A percentile compares a stretch with the other conserved stretches of the same genome.
Evolutionary conservation across 2,113 vertebrate genomes (phyloP).

Genomic region (Tragelaphus buxtoni): DNA sequence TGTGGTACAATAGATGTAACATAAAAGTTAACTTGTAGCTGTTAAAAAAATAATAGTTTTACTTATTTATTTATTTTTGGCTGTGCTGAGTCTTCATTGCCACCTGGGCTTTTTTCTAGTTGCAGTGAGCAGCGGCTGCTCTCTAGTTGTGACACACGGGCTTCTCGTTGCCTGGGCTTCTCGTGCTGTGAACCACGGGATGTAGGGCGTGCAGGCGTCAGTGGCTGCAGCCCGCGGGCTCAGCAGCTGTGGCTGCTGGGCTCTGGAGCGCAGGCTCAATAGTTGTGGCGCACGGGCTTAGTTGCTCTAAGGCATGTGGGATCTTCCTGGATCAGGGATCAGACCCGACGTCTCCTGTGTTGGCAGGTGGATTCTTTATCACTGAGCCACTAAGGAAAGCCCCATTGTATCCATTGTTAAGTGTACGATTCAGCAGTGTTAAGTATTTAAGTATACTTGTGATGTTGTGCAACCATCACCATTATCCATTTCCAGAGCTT

Average conservation of each 20-base stretch:
- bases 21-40: no score
- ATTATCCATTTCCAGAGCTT: neutral
- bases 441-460: neutral
- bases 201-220: neutral
- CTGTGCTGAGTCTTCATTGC: neutral
- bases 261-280: neutral
- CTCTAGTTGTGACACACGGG: rapidly evolving
- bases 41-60: neutral
- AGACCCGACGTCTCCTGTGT: rapidly evolving
- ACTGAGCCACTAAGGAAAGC: neutral
- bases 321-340: neutral
- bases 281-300: neutral
- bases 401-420: neutral
- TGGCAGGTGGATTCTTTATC: neutral
- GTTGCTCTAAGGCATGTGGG: neutral
- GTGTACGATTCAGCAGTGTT: no score
- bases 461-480: no score
- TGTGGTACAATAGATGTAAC: neutral
- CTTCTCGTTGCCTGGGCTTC: neutral
- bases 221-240: neutral
- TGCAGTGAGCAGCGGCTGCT: neutral
- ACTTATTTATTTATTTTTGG: neutral
- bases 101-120: neutral
- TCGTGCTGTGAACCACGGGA: neutral
- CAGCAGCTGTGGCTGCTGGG: neutral